Base-by-base conservation (phyloP, 2,113 vertebrate species). In the Muntiacus muntjak region DNA sequence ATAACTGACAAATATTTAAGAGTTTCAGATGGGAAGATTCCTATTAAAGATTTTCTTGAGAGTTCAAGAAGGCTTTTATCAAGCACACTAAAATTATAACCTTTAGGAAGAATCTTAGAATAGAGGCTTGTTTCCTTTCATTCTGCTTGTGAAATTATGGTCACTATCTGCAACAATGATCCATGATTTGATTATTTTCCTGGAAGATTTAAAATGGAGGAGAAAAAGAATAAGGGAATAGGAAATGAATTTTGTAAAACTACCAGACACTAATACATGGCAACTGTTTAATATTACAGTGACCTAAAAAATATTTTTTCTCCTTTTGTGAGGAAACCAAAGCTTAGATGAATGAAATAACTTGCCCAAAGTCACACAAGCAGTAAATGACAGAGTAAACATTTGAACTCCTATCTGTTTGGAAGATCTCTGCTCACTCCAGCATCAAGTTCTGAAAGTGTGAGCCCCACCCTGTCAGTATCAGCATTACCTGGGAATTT, bases 31-130 rank as follows among this genome's bases (percentile, higher is more conserved):
- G 50, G 15, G 10, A 57, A 87, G 26, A 6, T 30, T 87, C 17
- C 47, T 74, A 15, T 83, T 50, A 89, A 95, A 95, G 52, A 54
- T 54, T 78, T 74, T n/a, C 64, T 81, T 95, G 16, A 74, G 6
- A 62, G 2, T 89, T 55, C 62, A 78, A 78, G 83, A 95, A 47
- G 40, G 33, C 36, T 89, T 95, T 95, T 74, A 52, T 71, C 43
- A 60, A 97, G 57, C 50, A 82, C 10, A 5, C 57, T 92, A 74
- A 94, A 94, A 95, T 83, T n/a, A 58, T 55, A 36, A 43, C 87
- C 43, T 92, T 95, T 89, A 16, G 62, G 16, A 87, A 83, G 43
- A 23, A 50, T 87, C 3, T 78, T 52, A 45, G 67, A 87, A 60
- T 36, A 78, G 13, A 50, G 43, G 52, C 81, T 54, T 81, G 28